phyloP scores from a whole-genome alignment of 1,140 invertebrate species.

The Andrena cerasifolii region DNA sequence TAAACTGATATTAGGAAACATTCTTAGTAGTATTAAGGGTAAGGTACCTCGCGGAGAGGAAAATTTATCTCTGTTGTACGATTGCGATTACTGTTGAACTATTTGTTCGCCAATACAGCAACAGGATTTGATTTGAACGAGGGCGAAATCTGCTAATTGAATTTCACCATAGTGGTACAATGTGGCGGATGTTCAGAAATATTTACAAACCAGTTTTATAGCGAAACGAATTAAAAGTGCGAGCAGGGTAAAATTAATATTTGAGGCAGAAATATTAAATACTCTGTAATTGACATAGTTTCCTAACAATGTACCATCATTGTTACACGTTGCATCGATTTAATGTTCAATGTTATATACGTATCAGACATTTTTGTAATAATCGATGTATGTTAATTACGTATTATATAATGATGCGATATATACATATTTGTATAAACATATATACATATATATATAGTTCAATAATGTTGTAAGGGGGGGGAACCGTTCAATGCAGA shows the following conservation, averaged over 20 bases:
- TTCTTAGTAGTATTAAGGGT: not conserved
- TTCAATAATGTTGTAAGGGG: conserved; percentile 16
- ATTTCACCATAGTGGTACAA: not conserved
- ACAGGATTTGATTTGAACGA: not conserved
- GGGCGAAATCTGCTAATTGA: not conserved
- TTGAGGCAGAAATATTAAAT: conserved; percentile 27
- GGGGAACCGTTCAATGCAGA: not conserved
- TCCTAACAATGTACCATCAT: conserved; percentile 21
- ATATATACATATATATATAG: conserved; percentile 6
- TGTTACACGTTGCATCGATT: conserved; percentile 3
- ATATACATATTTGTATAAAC: conserved; percentile 13
- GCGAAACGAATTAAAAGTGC: not conserved
- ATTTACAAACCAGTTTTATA: conserved; percentile 24
- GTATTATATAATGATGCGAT: conserved; percentile 22
- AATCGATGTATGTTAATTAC: conserved; percentile 10
- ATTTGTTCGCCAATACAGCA: not conserved
- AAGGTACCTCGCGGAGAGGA: not conserved
- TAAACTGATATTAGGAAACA: not conserved
- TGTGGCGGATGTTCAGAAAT: conserved; percentile 1
- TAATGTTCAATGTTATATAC: conserved; percentile 39
- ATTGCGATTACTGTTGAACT: not conserved
- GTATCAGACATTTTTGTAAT: conserved; percentile 34
- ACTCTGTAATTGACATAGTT: conserved; percentile 35
- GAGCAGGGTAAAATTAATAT: conserved; percentile 6
- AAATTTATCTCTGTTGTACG: not conserved